Evolutionary conservation across 2,113 vertebrate species (phyloP).

Genomic region (Ceratotherium simum): DNA sequence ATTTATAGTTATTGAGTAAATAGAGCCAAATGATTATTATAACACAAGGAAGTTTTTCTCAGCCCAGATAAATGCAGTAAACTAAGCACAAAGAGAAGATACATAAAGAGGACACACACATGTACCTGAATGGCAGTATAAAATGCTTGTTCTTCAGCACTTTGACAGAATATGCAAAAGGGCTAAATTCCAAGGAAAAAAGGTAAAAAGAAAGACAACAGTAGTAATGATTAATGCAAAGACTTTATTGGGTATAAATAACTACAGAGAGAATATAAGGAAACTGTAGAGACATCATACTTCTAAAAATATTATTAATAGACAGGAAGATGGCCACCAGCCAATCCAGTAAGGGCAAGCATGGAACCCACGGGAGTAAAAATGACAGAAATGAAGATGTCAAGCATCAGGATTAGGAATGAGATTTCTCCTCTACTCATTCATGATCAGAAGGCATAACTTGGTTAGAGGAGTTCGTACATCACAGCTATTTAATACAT

Average conservation of each 20-base stretch:
- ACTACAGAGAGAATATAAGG: background rate
- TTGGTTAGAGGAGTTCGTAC: background rate
- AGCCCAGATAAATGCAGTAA: background rate
- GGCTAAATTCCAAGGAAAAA: background rate
- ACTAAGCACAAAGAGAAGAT: background rate
- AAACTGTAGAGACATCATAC: background rate
- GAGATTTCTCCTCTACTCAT: background rate
- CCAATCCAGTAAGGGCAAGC: background rate
- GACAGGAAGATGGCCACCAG: background rate
- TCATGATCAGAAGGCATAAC: background rate
- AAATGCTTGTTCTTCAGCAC: background rate
- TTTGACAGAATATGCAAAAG: background rate
- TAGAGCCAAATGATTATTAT: background rate
- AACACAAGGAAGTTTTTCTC: background rate
- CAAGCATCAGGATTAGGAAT: background rate
- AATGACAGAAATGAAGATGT: background rate
- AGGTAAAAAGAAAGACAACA: background rate
- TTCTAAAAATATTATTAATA: constrained; percentile 13
- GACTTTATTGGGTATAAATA: background rate
- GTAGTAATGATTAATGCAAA: background rate
- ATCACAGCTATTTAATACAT: background rate
- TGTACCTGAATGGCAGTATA: background rate
- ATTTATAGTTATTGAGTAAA: background rate
- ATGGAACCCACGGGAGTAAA: background rate
- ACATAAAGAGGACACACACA: background rate